Base-by-base conservation (phyloP, 2,888 invertebrate species). In the Drosophila seclusa region DNA sequence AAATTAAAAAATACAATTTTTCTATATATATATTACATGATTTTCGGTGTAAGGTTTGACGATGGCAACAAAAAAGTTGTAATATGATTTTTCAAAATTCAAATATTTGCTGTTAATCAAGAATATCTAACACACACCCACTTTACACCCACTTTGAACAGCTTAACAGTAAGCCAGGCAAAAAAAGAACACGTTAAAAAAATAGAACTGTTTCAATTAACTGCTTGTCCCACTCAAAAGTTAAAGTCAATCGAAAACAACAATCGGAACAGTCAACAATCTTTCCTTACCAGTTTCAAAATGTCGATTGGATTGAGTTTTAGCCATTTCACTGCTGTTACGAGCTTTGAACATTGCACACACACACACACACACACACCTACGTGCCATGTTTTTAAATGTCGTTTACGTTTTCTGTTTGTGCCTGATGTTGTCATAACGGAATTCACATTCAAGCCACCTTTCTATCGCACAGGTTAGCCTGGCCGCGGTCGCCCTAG, bases 341-440 rank as follows among this genome's bases (percentile, higher is more conserved):
- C 62, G 60, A 49, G 57, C 55, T 55, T 66, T 54, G 38, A 68
- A 40, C 61, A 66, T 78, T 78, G 67, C 82, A 59, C 24, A 45
- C 57, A 64, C 71, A 62, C 71, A 34, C 81, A 58, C 38, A 18
- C 24, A 24, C 6, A 24, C 55, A 65, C 72, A 62, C 72, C 66
- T 66, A 75, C 86, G 81, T 82, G 81, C 21, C 31, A 29, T 29
- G 76, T 34, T 69, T 81, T 24, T 21, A 62, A 80, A 73, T 66
- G 62, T 32, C 53, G 50, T 50, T 61, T 62, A 54, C 53, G 34
- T 27, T 55, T 34, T 24, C 13, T 36, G 34, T 31, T 13, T 60
- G 34, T 29, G 42, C 32, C 50, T 38, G 74, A 64, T 70, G 76
- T 73, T 76, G 83, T 68, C 86, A 85, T 85, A 81, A 73, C 72